These are phyloP conservation scores for Boulengeromyrus knoepffleri DNA, from an alignment of 2,113 vertebrate genomes.

Conservation along the genomic window DNA sequence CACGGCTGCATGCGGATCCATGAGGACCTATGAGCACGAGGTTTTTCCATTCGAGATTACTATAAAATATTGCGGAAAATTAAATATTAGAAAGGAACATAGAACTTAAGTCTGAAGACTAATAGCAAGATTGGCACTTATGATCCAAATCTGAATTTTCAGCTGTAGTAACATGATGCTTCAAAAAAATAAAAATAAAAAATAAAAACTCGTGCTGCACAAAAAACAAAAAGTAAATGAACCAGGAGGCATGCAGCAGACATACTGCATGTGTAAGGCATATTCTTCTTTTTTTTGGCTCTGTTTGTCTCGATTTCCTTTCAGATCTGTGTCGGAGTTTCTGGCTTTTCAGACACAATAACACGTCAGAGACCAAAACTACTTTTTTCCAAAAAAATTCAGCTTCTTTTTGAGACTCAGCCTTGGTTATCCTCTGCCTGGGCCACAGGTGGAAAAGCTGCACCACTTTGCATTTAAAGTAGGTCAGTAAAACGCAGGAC, in stretches of 20 bases:
- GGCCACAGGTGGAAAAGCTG: not conserved
- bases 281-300: not conserved
- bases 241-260: not conserved
- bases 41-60: not conserved
- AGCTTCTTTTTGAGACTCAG: not conserved
- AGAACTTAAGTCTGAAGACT: not conserved
- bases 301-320: not conserved
- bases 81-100: not conserved
- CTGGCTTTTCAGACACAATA: not conserved
- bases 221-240: not conserved
- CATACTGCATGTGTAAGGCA: not conserved
- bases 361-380: not conserved
- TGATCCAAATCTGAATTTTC: not conserved
- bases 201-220: not conserved
- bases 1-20: not conserved
- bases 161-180: not conserved
- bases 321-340: not conserved
- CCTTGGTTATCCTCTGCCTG: not conserved
- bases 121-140: not conserved
- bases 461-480: not conserved
- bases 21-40: not conserved
- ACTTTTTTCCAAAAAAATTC: not conserved
- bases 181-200: not conserved
- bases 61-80: not conserved
- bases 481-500: not conserved